A percentile compares a stretch with the other conserved stretches of the same genome.
Evolutionary conservation across 1,140 invertebrate genomes (phyloP).

Genomic region (Monochamus saltuarius): DNA sequence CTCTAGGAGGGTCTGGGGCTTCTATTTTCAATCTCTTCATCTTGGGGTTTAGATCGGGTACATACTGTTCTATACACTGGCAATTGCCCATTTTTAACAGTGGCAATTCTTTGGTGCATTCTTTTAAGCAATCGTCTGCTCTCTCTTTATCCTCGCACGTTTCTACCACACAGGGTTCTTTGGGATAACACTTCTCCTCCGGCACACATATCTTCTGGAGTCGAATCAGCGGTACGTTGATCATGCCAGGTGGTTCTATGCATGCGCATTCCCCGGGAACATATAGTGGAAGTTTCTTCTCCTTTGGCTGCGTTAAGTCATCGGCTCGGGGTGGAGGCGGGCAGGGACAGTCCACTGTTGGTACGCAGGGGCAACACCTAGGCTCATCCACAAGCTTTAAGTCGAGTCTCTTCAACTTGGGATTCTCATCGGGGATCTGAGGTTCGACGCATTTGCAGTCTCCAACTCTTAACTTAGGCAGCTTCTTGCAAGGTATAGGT

Average conservation of each 20-base stretch:
- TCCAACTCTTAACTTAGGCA: no score
- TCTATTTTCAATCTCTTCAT: constrained; percentile 20
- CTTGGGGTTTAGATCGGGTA: not conserved
- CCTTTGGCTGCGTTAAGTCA: constrained; percentile 12
- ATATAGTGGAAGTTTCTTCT: constrained; percentile 20
- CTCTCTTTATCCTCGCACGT: not conserved
- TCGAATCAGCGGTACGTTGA: constrained; percentile 17
- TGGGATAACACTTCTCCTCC: constrained; percentile 17
- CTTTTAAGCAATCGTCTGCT: constrained; percentile 19
- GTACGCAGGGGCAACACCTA: no score
- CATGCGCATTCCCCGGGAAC: constrained; percentile 23
- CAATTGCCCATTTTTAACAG: constrained; percentile 20
- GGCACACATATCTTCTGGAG: constrained; percentile 24
- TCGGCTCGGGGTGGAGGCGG: constrained; percentile 23
- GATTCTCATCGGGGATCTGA: no score
- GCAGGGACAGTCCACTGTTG: constrained; percentile 9
- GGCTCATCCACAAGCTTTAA: no score
- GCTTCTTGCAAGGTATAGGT: no score
- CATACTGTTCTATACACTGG: constrained; percentile 15
- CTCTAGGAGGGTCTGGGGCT: constrained; percentile 22
- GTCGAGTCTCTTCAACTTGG: no score
- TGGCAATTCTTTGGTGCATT: constrained; percentile 22
- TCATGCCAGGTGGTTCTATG: constrained; percentile 25
- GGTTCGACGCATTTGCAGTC: no score
- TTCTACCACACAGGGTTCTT: not conserved